phyloP scores from a whole-genome alignment of 2,888 invertebrate genomes.

The Melitaea athalia region DNA sequence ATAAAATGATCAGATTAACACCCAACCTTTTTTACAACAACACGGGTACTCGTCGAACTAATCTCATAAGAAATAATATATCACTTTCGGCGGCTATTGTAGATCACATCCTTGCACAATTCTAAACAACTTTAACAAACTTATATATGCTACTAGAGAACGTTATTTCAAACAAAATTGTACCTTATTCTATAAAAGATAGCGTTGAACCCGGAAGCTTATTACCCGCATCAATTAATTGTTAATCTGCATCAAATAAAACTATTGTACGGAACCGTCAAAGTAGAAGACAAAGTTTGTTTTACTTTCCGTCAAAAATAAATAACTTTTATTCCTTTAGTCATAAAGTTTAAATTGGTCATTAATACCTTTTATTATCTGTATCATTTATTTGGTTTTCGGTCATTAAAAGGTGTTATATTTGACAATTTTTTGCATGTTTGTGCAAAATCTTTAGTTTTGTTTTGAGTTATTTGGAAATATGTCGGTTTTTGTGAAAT shows the following conservation, averaged over 20 bases:
- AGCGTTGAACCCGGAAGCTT: neutral
- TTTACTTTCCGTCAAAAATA: neutral
- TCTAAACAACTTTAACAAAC: conserved; percentile 11
- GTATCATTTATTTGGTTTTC: neutral
- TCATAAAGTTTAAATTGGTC: conserved; percentile 30
- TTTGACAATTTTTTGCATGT: conserved; percentile 52
- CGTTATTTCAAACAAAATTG: neutral
- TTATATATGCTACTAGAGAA: conserved; percentile 10
- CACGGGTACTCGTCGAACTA: conserved; percentile 2
- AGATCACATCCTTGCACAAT: conserved; percentile 23
- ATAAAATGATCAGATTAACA: neutral
- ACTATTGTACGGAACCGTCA: conserved; percentile 44
- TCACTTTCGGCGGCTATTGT: conserved; percentile 33
- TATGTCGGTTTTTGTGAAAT: conserved; percentile 22
- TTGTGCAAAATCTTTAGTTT: conserved; percentile 52
- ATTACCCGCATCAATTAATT: conserved; percentile 9
- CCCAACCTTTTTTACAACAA: conserved; percentile 1
- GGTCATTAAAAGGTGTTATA: conserved; percentile 49
- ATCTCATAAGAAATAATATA: conserved; percentile 31
- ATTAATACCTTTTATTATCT: neutral
- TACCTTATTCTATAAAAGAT: conserved; percentile 17
- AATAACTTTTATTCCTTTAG: conserved; percentile 2
- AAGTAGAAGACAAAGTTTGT: conserved; percentile 19
- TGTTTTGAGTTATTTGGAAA: conserved; percentile 45
- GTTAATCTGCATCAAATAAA: conserved; percentile 42